These are phyloP conservation scores for Capitella teleta DNA, from an alignment of 1,140 invertebrate genomes.

Conservation along the genomic window DNA sequence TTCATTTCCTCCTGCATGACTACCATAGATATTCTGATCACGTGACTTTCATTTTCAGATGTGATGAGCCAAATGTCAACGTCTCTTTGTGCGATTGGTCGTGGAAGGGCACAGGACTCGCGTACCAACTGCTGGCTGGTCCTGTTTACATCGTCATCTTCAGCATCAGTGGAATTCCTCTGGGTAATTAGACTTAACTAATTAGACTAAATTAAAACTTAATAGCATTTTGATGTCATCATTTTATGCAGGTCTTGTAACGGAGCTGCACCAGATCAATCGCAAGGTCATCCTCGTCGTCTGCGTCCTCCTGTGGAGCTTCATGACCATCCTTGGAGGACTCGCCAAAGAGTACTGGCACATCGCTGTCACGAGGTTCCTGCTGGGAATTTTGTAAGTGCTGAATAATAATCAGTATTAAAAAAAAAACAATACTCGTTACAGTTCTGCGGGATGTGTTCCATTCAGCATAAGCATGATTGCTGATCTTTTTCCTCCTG, in stretches of 20 bases:
- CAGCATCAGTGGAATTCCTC: slow-evolving; percentile 69
- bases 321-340: slow-evolving; percentile 71
- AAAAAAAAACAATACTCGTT: neutral
- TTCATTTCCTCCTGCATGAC: neutral
- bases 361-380: slow-evolving; percentile 69
- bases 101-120: slow-evolving; percentile 78
- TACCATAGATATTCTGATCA: neutral
- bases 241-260: slow-evolving; percentile 13
- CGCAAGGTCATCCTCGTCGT: slow-evolving; percentile 57
- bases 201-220: neutral
- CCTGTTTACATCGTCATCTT: slow-evolving; percentile 84
- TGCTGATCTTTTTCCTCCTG: slow-evolving; percentile 53
- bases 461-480: slow-evolving; percentile 75
- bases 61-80: slow-evolving; percentile 44
- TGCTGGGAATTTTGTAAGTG: slow-evolving; percentile 65
- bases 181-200: slow-evolving; percentile 53
- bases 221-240: neutral
- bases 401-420: no score
- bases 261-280: slow-evolving; percentile 2
- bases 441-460: slow-evolving; percentile 75
- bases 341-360: slow-evolving; percentile 82
- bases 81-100: slow-evolving; percentile 70
- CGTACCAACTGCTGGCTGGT: slow-evolving; percentile 83
- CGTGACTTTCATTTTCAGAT: slow-evolving; percentile 15
- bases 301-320: slow-evolving; percentile 67